These are phyloP conservation scores for Sphenopsis melanotis DNA, from an alignment of 2,797 vertebrate genomes.

Conservation along the genomic window DNA sequence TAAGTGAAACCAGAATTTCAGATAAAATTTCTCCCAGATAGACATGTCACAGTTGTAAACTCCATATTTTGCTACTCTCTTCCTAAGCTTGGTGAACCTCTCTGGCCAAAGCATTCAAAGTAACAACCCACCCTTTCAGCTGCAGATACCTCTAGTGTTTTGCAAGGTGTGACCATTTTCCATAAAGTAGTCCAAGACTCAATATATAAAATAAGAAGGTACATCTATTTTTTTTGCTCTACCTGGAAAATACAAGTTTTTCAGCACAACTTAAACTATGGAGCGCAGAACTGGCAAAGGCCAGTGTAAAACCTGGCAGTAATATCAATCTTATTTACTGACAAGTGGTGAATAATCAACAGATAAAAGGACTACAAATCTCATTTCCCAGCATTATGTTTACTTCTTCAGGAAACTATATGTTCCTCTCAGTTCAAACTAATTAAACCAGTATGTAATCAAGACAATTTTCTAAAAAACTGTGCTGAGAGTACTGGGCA, in stretches of 20 bases:
- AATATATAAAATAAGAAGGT: background rate
- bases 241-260: background rate
- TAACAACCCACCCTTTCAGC: background rate
- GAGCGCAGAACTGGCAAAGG: background rate
- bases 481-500: background rate
- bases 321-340: background rate
- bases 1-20: background rate
- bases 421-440: background rate
- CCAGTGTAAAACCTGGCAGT: background rate
- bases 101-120: background rate
- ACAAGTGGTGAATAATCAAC: background rate
- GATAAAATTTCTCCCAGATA: background rate
- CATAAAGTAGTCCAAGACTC: background rate
- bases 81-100: background rate
- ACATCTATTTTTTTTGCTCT: background rate
- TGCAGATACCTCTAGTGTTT: background rate
- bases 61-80: background rate
- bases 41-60: background rate
- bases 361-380: background rate
- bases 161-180: background rate
- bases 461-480: background rate
- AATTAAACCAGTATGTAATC: background rate
- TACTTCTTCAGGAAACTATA: background rate
- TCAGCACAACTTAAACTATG: background rate
- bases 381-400: background rate